Evolutionary conservation across 2,113 vertebrate species (phyloP), one percentile per base, ranked within the genome.

Genomic region (Pontoporia blainvillei): DNA sequence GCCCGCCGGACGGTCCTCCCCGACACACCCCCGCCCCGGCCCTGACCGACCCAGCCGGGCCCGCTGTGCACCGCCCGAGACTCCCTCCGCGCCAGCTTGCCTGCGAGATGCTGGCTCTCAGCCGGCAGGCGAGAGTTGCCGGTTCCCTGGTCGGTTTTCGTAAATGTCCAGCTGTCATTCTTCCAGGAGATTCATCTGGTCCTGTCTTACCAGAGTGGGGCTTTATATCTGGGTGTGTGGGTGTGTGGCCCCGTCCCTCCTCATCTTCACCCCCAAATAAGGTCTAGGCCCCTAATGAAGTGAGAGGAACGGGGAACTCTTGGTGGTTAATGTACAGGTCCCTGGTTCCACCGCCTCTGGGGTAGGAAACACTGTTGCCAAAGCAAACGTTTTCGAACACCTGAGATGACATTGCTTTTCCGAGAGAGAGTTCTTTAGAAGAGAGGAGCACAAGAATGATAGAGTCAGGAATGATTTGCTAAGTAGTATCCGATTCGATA

Each of bases 381-480:
- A 39, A 92, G 44, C 95, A 69, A 69, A 89, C 93, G 49, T 49
- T 78, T 88, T 57, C 11, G 1, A 75, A 57, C n/a, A 78, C 94
- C 92, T 81, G 90, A 91, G 89, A 97, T 97, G 97, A 96, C 96
- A 93, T 59, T 93, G 95, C 88, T 97, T 95, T 97, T 96, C 92
- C 90, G 59, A 72, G 67, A 86, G 49, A 27, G 82, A n/a, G 61
- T 66, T 64, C 39, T 76, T 59, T 66, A 64, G 61, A 29, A 86
- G 72, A 94, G 49, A n/a, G 44, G 34, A 57, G 23, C 71, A 61
- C 85, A 75, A 36, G 64, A 83, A 89, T 46, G 52, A 29, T 72
- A 21, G 67, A 66, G 62, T 81, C 86, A 39, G 41, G 69, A 46
- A 25, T 61, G 86, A 36, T 84, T 86, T 83, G 64, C n/a, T 90